Evolutionary conservation across 2,797 vertebrate species (phyloP), one percentile per base, ranked within the genome.

Genomic region (Sebastes hubbsi): DNA sequence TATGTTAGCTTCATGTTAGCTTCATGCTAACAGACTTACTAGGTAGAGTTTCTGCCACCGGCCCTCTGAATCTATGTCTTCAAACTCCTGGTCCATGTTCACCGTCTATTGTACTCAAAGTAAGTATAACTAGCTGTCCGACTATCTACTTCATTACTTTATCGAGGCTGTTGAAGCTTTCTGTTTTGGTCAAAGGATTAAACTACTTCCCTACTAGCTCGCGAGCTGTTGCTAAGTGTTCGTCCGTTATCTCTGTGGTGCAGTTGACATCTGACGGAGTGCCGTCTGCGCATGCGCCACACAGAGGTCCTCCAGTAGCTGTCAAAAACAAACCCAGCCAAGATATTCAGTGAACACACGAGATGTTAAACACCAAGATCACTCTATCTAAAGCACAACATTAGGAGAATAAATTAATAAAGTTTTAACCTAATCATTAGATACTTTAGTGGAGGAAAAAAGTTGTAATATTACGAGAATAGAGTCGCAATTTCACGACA

Each of bases 1-100:
- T 76, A 42, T 7, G 38, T 42, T 42, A 42, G 38, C 38, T 42
- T 42, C 38, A 42, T 16, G 38, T 42, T 42, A 42, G 38, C 38
- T 42, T 16, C 5, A 24, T 75, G 90, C 88, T 93, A 91, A 90
- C 77, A 93, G 11, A 95, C 97, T 97, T 94, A 98, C 97, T 90
- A 96, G 84, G 90, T 98, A 99, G 13, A 97, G 92, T 88, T 96
- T 97, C 77, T 98, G 97, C 97, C 97, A 99, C 94, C 96, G 96
- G 93, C 96, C 96, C 81, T 96, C 95, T 18, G 95, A 95, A 64
- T 99, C 97, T 87, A 96, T 94, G 87, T 97, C 96, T 85, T 96
- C 94, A 94, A 97, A 98, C 89, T 98, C 96, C 90, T 94, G 95
- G 87, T 98, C 96, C 92, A 97, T 95, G 30, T 92, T 94, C 78